Evolutionary conservation across 2,797 vertebrate genomes (phyloP).

Genomic region (Oreochromis grahami): DNA sequence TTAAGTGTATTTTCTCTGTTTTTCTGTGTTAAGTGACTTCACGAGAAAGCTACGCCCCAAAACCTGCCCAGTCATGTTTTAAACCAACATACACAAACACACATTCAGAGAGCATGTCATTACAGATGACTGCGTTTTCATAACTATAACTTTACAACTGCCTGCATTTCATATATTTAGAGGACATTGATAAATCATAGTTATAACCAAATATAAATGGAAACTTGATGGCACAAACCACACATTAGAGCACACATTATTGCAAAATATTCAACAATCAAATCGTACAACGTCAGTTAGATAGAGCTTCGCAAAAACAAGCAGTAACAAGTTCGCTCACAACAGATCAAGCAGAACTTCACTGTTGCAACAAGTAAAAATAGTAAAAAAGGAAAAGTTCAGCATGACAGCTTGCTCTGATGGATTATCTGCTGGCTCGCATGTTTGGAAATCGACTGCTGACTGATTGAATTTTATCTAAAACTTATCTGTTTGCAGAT

Average conservation of each 20-base stretch:
- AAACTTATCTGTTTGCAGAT: neutral
- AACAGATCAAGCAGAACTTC: neutral
- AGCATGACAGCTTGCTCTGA: neutral
- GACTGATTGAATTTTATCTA: neutral
- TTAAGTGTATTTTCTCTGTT: neutral
- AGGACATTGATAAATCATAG: fast-evolving
- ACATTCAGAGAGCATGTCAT: neutral
- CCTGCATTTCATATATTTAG: neutral
- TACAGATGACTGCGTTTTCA: neutral
- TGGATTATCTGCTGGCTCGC: neutral
- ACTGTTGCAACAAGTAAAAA: neutral
- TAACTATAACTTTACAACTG: neutral
- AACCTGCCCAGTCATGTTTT: neutral
- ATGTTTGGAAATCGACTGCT: neutral
- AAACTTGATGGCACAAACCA: neutral
- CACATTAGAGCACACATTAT: neutral
- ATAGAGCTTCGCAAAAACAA: neutral
- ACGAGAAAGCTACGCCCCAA: fast-evolving
- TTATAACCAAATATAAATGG: no score
- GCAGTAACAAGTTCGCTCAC: neutral
- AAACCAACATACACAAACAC: neutral
- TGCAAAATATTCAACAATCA: fast-evolving
- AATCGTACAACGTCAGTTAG: neutral
- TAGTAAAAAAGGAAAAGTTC: neutral
- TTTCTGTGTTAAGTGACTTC: neutral